A percentile compares a stretch with the other conserved stretches of the same genome.
Evolutionary conservation across 1,140 invertebrate species (phyloP).

Genomic region (Dinoponera quadriceps): DNA sequence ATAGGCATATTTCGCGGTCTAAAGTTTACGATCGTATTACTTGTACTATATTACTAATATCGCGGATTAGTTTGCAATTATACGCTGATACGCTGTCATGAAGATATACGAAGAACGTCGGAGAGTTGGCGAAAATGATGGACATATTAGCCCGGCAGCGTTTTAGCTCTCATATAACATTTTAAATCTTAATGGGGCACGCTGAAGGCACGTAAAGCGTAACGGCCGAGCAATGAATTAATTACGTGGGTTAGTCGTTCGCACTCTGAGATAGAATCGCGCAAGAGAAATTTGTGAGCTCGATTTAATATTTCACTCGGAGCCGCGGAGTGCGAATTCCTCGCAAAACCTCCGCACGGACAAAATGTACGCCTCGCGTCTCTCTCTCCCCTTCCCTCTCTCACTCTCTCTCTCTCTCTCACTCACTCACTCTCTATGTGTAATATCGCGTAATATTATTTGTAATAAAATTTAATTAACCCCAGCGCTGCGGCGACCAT

Average conservation of each 20-base stretch:
- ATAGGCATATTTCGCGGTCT: background rate
- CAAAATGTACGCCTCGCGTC: too few species aligned
- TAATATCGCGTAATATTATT: conserved; percentile 71
- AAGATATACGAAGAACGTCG: background rate
- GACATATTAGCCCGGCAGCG: conserved; percentile 29
- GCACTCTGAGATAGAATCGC: conserved; percentile 34
- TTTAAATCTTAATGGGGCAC: conserved; percentile 40
- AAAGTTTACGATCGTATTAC: background rate
- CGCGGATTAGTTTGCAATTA: conserved; percentile 1
- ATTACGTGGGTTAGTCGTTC: conserved; percentile 49
- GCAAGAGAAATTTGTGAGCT: conserved; percentile 26
- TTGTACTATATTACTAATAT: background rate
- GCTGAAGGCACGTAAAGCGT: conserved; percentile 39
- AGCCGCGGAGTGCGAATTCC: conserved; percentile 35
- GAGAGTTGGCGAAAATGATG: conserved; percentile 14
- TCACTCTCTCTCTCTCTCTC: conserved; percentile 4
- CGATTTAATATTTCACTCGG: conserved; percentile 66
- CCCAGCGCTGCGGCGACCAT: conserved; percentile 60
- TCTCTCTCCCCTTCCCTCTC: background rate
- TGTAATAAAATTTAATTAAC: conserved; percentile 76
- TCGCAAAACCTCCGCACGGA: conserved; percentile 4
- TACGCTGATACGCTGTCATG: background rate
- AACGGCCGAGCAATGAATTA: conserved; percentile 54
- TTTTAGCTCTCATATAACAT: conserved; percentile 20
- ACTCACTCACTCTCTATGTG: background rate